These are phyloP conservation scores for Pampusana beccarii DNA, from an alignment of 2,113 vertebrate species.

Conservation along the genomic window DNA sequence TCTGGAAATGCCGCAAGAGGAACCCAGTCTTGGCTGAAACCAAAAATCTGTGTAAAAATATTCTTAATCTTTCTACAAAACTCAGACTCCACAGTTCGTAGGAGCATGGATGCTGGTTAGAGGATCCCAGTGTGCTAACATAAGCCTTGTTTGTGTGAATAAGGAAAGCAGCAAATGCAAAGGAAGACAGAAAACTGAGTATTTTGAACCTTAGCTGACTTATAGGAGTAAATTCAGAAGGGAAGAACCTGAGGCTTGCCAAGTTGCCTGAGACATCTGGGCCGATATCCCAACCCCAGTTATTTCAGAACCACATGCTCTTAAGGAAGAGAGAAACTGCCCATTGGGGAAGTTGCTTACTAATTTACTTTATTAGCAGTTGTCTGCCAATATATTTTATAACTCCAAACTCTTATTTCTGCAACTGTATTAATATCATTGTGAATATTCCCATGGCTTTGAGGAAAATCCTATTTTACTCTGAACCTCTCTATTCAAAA, in stretches of 20 bases:
- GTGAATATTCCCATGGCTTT: not conserved
- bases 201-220: conserved; percentile 53
- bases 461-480: not conserved
- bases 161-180: not conserved
- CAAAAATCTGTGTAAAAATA: not conserved
- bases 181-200: not conserved
- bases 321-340: conserved; percentile 13
- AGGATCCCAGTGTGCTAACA: not conserved
- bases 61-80: not conserved
- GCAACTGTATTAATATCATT: not conserved
- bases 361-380: conserved; percentile 47
- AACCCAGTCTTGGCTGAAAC: not conserved
- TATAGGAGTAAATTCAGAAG: conserved; percentile 5
- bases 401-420: conserved; percentile 14
- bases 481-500: not conserved
- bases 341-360: not conserved
- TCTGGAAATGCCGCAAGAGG: not conserved
- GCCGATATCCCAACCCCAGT: not conserved
- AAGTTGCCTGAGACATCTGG: conserved; percentile 21
- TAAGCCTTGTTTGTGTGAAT: not conserved
- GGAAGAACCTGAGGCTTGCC: conserved; percentile 2
- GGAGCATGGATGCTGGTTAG: not conserved
- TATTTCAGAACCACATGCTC: conserved; percentile 36
- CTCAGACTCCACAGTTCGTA: not conserved
- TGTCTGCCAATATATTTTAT: conserved; percentile 18